These are phyloP conservation scores for Synanthedon vespiformis DNA, from an alignment of 2,888 invertebrate species.

Conservation along the genomic window DNA sequence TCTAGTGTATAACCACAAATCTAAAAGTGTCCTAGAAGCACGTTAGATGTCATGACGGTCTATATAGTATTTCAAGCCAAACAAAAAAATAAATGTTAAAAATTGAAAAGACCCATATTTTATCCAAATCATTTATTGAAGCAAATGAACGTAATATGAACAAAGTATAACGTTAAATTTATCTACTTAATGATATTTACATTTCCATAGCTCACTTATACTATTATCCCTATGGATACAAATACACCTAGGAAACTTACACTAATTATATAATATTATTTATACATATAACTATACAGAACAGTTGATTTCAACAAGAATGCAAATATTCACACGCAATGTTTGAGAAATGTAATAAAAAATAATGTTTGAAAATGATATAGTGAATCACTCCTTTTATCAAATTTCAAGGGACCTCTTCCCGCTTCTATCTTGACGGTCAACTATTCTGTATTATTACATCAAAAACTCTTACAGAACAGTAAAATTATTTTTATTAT, in stretches of 20 bases:
- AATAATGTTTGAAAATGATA: not conserved
- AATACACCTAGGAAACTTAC: conserved; percentile 54
- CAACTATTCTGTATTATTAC: not conserved
- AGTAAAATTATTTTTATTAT: not conserved
- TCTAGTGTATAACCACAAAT: too few species aligned
- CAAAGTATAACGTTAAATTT: conserved; percentile 71
- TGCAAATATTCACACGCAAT: not conserved
- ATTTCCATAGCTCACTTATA: conserved; percentile 59
- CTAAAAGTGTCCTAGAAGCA: too few species aligned
- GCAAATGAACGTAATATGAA: conserved; percentile 70
- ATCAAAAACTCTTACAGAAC: not conserved
- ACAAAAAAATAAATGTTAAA: too few species aligned
- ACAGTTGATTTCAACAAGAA: conserved; percentile 12
- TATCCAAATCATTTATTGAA: conserved; percentile 71
- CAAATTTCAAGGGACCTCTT: too few species aligned
- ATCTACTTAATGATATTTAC: conserved; percentile 71
- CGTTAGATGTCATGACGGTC: too few species aligned
- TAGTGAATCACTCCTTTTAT: not conserved
- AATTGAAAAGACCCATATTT: not conserved
- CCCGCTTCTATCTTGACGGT: not conserved
- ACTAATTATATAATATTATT: conserved; percentile 16
- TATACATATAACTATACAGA: conserved; percentile 47
- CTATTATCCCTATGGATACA: conserved; percentile 48
- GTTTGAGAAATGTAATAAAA: not conserved
- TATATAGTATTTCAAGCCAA: too few species aligned